A percentile compares a stretch with the other conserved stretches of the same genome.
These are phyloP conservation scores for Tenebrio molitor DNA, from an alignment of 1,140 invertebrate species.

Conservation along the genomic window DNA sequence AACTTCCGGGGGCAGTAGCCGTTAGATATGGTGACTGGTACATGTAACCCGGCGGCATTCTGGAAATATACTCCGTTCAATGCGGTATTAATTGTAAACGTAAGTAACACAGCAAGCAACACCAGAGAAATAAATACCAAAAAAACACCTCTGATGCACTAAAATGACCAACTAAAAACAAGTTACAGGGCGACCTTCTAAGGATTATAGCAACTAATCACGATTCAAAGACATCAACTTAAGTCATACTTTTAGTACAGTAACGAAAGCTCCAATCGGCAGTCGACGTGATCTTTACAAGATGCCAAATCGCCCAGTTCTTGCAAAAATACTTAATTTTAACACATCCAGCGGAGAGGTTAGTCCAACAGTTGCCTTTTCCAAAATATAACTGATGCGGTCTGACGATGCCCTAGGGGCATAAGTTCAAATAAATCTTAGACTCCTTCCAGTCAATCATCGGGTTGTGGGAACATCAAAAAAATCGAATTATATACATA, in stretches of 20 bases:
- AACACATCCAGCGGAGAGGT: not conserved
- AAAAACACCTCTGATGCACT: constrained; percentile 50
- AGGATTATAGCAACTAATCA: constrained; percentile 44
- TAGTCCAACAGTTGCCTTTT: too few species aligned
- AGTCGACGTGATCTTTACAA: constrained; percentile 16
- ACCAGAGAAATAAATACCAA: constrained; percentile 56
- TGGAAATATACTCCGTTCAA: constrained; percentile 66
- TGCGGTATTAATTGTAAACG: too few species aligned
- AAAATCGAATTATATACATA: too few species aligned
- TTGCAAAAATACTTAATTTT: not conserved
- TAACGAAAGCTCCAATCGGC: constrained; percentile 23
- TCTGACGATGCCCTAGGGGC: too few species aligned
- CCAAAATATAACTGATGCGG: too few species aligned
- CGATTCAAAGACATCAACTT: constrained; percentile 41
- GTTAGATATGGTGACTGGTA: constrained; percentile 79
- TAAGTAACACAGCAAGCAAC: constrained; percentile 62
- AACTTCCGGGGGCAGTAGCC: constrained; percentile 72
- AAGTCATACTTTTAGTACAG: constrained; percentile 42
- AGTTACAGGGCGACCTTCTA: constrained; percentile 44
- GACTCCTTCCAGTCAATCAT: too few species aligned
- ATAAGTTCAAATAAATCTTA: too few species aligned
- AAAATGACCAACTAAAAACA: constrained; percentile 46
- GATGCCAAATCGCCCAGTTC: constrained; percentile 14
- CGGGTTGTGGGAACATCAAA: too few species aligned
- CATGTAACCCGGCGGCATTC: constrained; percentile 81